phyloP scores from a whole-genome alignment of 2,888 invertebrate species.

The Aspidapion aeneum region DNA sequence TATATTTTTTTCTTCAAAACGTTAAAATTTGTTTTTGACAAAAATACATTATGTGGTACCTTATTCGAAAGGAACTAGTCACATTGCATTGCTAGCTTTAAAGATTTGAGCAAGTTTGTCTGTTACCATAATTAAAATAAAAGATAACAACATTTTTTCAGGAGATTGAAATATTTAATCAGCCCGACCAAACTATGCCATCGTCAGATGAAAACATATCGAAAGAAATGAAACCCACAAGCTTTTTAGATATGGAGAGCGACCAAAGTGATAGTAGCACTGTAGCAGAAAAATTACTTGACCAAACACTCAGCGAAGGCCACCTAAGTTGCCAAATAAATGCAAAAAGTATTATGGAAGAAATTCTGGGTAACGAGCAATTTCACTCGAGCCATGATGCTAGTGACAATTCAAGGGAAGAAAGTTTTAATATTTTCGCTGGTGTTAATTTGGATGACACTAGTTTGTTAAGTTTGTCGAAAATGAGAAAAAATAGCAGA shows the following conservation, averaged over 20 bases:
- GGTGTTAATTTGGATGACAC: constrained; percentile 44
- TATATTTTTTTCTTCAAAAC: too few relatives aligned
- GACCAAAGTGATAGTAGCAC: neutral
- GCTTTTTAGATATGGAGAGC: neutral
- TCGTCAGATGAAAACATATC: constrained; percentile 19
- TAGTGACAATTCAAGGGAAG: constrained; percentile 34
- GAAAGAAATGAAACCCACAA: neutral
- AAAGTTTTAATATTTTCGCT: constrained; percentile 45
- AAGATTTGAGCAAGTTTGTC: too few relatives aligned
- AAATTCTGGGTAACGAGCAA: constrained; percentile 40
- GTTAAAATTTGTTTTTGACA: too few relatives aligned
- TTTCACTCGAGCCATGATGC: constrained; percentile 34
- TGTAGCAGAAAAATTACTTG: constrained; percentile 17
- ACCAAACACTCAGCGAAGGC: neutral
- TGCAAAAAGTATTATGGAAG: constrained; percentile 42
- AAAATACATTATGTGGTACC: too few relatives aligned
- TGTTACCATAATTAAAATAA: too few relatives aligned
- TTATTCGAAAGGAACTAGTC: too few relatives aligned
- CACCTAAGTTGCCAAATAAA: constrained; percentile 25
- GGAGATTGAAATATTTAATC: constrained; percentile 42
- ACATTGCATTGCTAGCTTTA: too few relatives aligned
- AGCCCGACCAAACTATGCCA: constrained; percentile 24
- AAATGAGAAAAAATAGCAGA: too few relatives aligned
- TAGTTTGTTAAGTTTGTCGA: constrained; percentile 36
- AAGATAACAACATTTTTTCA: too few relatives aligned